phyloP scores from a whole-genome alignment of 2,113 vertebrate genomes.

The Urocynchramus pylzowi region DNA sequence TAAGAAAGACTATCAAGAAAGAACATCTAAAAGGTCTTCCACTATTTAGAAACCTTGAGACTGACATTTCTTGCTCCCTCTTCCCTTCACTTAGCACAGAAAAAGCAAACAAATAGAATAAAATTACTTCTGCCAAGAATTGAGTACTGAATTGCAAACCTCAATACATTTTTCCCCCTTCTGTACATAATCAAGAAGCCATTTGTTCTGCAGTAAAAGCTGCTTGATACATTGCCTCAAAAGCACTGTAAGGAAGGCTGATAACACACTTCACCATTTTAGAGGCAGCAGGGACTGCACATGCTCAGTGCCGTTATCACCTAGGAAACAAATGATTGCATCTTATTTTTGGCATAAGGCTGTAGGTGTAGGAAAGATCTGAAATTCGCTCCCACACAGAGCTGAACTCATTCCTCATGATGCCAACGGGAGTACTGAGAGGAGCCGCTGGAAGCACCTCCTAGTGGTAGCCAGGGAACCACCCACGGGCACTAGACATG shows the following conservation, averaged over 20 bases:
- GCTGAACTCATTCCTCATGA: slow-evolving; percentile 46
- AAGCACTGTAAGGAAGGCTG: slow-evolving; percentile 36
- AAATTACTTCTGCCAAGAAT: background rate
- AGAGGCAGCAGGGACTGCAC: background rate
- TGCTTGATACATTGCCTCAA: slow-evolving; percentile 1
- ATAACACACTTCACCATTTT: slow-evolving; percentile 48
- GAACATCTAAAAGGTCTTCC: background rate
- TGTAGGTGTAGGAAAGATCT: slow-evolving; percentile 68
- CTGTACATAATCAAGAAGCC: slow-evolving; percentile 9
- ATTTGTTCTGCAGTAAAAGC: background rate
- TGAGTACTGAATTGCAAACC: background rate
- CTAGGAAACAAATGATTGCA: slow-evolving; percentile 69
- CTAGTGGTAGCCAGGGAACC: slow-evolving; percentile 10
- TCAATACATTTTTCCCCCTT: background rate
- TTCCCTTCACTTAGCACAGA: background rate
- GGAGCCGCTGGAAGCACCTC: slow-evolving; percentile 10
- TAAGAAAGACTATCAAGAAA: background rate
- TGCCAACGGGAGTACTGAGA: background rate
- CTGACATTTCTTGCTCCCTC: background rate
- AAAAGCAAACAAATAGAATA: background rate
- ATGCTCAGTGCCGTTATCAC: slow-evolving; percentile 42
- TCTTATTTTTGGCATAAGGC: slow-evolving; percentile 71
- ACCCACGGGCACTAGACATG: background rate
- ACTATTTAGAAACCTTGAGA: background rate
- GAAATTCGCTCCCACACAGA: slow-evolving; percentile 43